Conservation (phyloP, 2,888 invertebrate species). For the Lymantria dispar region DNA sequence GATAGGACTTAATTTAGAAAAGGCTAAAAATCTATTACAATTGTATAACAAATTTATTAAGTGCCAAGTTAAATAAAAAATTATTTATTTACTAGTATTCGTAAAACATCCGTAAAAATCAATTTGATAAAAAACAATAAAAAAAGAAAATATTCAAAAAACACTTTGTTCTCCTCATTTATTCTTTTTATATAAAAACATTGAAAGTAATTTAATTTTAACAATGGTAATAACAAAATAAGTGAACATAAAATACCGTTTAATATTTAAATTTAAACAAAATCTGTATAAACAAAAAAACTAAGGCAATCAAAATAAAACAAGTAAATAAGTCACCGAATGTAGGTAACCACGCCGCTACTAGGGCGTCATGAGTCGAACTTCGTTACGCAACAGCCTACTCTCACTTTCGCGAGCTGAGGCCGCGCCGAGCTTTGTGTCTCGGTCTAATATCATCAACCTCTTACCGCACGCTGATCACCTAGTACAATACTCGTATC, state of each 20-base stretch:
- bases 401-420: constrained; percentile 77
- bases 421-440: constrained; percentile 57
- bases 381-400: constrained; percentile 69
- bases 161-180: background rate
- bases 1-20: no score
- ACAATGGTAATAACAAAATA: background rate
- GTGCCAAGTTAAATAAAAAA: no score
- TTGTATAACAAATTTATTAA: no score
- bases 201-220: background rate
- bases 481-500: constrained; percentile 46
- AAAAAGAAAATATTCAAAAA: no score
- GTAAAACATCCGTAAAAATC: no score
- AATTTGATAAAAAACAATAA: no score
- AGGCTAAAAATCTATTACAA: no score
- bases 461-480: constrained; percentile 48
- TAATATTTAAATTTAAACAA: background rate
- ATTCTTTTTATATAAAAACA: background rate
- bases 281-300: constrained; percentile 1
- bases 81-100: no score
- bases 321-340: constrained; percentile 31
- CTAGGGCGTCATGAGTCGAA: constrained; percentile 63
- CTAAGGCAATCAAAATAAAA: constrained; percentile 20
- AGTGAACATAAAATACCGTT: background rate
- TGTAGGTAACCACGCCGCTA: constrained; percentile 47
- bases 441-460: constrained; percentile 53